Conservation (phyloP, 1,140 invertebrate genomes). For the Pseudachorutes palmiensis region DNA sequence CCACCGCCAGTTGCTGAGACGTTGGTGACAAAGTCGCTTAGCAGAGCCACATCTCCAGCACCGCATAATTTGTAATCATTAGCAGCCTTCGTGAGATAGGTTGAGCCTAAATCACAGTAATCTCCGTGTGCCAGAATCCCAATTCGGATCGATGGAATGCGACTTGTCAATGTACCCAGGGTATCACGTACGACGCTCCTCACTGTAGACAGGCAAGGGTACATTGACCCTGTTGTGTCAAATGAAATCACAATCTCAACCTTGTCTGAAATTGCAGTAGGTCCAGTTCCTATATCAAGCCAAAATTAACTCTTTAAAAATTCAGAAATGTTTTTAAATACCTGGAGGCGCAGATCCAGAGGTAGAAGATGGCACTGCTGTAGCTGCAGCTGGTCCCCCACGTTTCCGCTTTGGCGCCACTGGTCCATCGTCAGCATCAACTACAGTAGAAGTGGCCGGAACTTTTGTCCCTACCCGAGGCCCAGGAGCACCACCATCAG, state of each 20-base stretch:
- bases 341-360: too few species aligned
- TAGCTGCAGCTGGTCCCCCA: not conserved
- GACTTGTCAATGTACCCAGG: slow-evolving; percentile 5
- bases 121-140: slow-evolving; percentile 25
- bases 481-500: not conserved
- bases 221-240: slow-evolving; percentile 26
- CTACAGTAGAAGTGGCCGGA: not conserved
- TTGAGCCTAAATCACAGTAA: slow-evolving; percentile 7
- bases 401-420: not conserved
- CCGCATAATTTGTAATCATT: slow-evolving; percentile 25
- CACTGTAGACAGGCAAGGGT: slow-evolving; percentile 23
- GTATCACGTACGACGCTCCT: slow-evolving; percentile 21
- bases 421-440: too few species aligned
- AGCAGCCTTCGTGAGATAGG: slow-evolving; percentile 19
- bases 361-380: not conserved
- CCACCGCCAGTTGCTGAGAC: slow-evolving; percentile 7
- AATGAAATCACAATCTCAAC: slow-evolving; percentile 26
- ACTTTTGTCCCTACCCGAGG: not conserved
- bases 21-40: slow-evolving; percentile 19
- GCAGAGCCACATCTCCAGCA: not conserved
- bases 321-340: too few species aligned
- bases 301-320: too few species aligned
- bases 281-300: not conserved
- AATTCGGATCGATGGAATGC: slow-evolving; percentile 23
- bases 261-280: not conserved